Base-by-base conservation (phyloP, 2,113 vertebrate species). In the Passer montanus region DNA sequence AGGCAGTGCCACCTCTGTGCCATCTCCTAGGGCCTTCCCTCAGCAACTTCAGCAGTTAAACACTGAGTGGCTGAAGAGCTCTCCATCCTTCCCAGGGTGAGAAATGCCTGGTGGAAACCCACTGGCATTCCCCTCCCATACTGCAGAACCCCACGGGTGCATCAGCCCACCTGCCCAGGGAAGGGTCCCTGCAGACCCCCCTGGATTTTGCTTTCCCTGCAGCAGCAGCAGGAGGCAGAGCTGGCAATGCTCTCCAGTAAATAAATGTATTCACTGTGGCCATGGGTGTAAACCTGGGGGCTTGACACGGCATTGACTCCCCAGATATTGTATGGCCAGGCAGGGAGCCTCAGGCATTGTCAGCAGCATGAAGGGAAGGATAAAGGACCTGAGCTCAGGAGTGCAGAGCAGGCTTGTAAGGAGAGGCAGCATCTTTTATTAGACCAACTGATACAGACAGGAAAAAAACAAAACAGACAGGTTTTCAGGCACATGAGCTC, bases 71-170 rank as follows among this genome's bases (percentile, higher is more conserved):
- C 35, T 83, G 50, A 82, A 26, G 68, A 33, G 43, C 0, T 6
- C 2, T 2, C 66, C 35, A 7, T 33, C 62, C 58, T 81, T 58
- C 28, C 58, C 47, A 33, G 50, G 47, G 41, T 58, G 39, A 78
- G 60, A 74, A 85, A 74, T 13, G 9, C 31, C 64, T 19, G 10
- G 6, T 37, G 59, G 44, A 66, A 92, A 66, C 5, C 6, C 41
- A 11, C 9, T 1, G 3, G n/a, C 15, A 27, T 50, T 44, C 59
- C n/a, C 33, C 3, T 22, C 2, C 4, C 11, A 2, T 0, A 1
- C 27, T 44, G 37, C 47, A 67, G 69, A 70, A 4, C 28, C 27
- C 35, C 15, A 2, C 4, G 30, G 62, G 26, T 35, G 18, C 78
- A n/a, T 23, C 58, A 49, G 19, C 52, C 56, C 31, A 8, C 1